Base-by-base conservation (phyloP, 1,140 invertebrate genomes). In the Helicoverpa armigera region DNA sequence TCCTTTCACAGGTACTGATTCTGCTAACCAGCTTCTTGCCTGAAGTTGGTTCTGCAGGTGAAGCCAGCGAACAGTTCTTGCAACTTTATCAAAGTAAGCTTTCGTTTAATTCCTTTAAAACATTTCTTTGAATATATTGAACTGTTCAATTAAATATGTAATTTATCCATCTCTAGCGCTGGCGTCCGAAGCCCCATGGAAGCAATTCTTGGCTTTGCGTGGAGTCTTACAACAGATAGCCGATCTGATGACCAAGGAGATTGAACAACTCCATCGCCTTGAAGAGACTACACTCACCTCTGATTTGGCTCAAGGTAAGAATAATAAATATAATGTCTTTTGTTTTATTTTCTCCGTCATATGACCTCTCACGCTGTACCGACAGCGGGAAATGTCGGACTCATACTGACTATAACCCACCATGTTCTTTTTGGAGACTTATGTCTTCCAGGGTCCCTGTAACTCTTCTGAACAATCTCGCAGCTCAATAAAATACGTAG, bases 221-320 rank as follows among this genome's bases (percentile, higher is more conserved):
- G 98, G 98, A 0, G 97, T 99, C 0, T 96, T 99, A 48, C 96
- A 97, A 2, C 96, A 98, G 78, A 96, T 99, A 48, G 98, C 98
- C 0, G 96, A 98, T 84, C 95, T 99, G 0, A 96, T 99, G 79
- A 98, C 98, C 0, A 96, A 96, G 51, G 98, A 99, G 95, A 99
- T 99, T 48, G 96, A 97, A 81, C 97, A 98, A 86, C 93, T 99
- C 1, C 98, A 98, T 93, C 96, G 96, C 13, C 95, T 98, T 13
- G 98, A 99, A 92, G 98, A 98, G 87, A 98, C 98, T 13, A 99
- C 98, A 0, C 95, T 99, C 0, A 99, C 98, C 9, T 99, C 98
- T 1, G 98, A 99, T 94, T 95, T 99, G 1, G 98, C 98, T 7
- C 98, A 99, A 96, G 99, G 97, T 95, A 95, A 78, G 56, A 31